Evolutionary conservation across 2,888 invertebrate species (phyloP).

Genomic region (Thera obeliscata): DNA sequence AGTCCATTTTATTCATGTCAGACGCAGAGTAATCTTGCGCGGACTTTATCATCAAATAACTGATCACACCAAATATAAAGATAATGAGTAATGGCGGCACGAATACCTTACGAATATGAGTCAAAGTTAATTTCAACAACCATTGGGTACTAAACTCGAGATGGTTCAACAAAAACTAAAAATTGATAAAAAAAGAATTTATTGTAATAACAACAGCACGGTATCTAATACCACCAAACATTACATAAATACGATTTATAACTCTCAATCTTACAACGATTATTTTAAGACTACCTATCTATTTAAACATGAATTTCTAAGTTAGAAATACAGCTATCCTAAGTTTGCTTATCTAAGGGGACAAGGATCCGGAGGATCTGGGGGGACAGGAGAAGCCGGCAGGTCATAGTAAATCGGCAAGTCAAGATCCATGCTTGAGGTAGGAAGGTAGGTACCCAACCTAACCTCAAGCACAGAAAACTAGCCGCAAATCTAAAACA

Average conservation of each 20-base stretch:
- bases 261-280: conserved; percentile 13
- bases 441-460: too few relatives aligned
- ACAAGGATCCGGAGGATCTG: too few relatives aligned
- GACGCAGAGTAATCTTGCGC: too few relatives aligned
- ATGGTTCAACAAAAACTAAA: conserved; percentile 3
- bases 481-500: too few relatives aligned
- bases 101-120: too few relatives aligned
- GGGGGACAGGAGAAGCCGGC: too few relatives aligned
- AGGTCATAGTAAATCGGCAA: too few relatives aligned
- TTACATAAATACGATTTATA: conserved; percentile 32
- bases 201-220: conserved; percentile 21
- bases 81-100: neutral
- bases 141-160: neutral
- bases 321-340: neutral
- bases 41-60: neutral
- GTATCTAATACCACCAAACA: conserved; percentile 27
- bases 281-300: neutral
- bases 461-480: too few relatives aligned
- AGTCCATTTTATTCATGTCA: too few relatives aligned
- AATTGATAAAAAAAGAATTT: conserved; percentile 19
- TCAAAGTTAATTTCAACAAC: too few relatives aligned
- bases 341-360: neutral
- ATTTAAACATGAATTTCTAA: neutral
- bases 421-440: too few relatives aligned
- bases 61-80: neutral